Evolutionary conservation across 2,888 invertebrate species (phyloP), one percentile per base, ranked within the genome.

Genomic region (Caenorhabditis imperialis): DNA sequence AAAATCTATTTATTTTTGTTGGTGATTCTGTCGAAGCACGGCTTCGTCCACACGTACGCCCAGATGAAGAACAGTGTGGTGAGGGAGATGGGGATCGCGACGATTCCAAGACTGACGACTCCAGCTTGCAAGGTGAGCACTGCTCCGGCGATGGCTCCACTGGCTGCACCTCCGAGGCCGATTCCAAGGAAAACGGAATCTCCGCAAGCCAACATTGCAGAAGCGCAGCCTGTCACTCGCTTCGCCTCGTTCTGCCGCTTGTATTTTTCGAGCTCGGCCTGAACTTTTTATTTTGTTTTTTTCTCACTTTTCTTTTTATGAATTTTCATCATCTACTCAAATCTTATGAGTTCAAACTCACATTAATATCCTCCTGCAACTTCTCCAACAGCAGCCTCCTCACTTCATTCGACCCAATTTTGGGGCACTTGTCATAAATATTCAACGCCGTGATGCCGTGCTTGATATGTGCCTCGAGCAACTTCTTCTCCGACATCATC

Each of bases 361-460:
- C 86, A 78, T 86, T 87, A 27, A 86, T 85, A 54, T 84, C 83
- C 61, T 87, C 86, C 47, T 86, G 86, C 14, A 86, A 65, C 44
- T 79, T 78, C 40, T 84, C 84, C 70, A 86, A 73, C 42, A 84
- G 72, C 37, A 72, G 55, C 18, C 76, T 63, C 30, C 86, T 62
- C 10, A 86, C 81, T 40, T 83, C 81, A 1, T 84, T 81, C 22
- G 83, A 81, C n/a, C 83, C 85, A 37, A 86, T 82, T 65, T 84
- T 86, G 1, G 86, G 86, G 18, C 83, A 84, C 53, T 81, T 81
- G 58, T 86, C 86, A 55, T 80, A 86, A 23, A 82, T 81, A 47
- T 83, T 84, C 63, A 86, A 54, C 2, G 86, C 85, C 12, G 79
- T 81, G 47, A 84, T 82, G 40, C 84, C 85, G 57, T 83, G 81